Conservation (phyloP, 2,113 vertebrate genomes). For the Lucifuga dentata region DNA sequence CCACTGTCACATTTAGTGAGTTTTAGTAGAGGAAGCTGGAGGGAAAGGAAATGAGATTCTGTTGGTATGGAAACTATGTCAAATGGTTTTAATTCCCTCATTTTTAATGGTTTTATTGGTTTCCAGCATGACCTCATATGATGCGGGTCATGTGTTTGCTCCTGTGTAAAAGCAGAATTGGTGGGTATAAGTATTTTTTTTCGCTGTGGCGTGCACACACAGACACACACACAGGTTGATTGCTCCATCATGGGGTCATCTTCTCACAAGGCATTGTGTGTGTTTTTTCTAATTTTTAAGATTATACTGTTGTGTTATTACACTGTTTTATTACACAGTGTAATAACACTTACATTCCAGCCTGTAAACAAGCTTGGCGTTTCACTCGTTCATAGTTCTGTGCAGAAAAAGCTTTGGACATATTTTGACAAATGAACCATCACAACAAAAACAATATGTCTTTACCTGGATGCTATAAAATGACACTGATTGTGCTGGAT, state of each 20-base stretch:
- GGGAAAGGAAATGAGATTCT: neutral
- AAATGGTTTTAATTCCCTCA: too few species aligned
- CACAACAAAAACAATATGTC: neutral
- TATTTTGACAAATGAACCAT: neutral
- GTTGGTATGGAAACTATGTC: neutral
- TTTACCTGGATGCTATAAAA: neutral
- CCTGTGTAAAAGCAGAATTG: too few species aligned
- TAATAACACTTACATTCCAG: too few species aligned
- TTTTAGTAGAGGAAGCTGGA: neutral
- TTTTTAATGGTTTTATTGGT: too few species aligned
- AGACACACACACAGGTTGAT: too few species aligned
- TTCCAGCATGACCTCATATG: too few species aligned
- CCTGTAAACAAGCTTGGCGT: neutral
- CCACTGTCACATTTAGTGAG: neutral
- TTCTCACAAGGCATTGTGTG: neutral
- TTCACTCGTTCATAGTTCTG: neutral
- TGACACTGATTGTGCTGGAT: constrained; percentile 1
- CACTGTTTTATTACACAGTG: too few species aligned
- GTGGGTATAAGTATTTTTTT: too few species aligned
- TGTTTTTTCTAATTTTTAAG: neutral
- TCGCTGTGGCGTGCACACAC: too few species aligned
- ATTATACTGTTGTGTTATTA: too few species aligned
- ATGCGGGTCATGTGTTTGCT: too few species aligned
- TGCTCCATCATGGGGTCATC: neutral
- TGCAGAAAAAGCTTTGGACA: neutral